Base-by-base conservation (phyloP, 53 echinoderm and acorn worm species). In the Zoroaster sp. region DNA sequence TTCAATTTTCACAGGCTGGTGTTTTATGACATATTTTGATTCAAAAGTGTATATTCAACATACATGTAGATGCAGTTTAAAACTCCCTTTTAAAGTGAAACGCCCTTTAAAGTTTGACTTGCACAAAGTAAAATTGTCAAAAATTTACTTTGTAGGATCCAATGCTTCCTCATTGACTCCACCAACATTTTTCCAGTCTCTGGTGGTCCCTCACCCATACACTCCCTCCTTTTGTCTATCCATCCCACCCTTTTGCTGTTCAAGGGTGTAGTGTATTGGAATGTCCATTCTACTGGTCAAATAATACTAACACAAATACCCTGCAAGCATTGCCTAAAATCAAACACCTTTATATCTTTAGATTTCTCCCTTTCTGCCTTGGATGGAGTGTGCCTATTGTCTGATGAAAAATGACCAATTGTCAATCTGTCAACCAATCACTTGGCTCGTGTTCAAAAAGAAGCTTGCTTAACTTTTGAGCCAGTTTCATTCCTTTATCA, bases 271-370 rank as follows among this genome's bases (percentile, higher is more conserved):
- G 71, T 31, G 85, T 85, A 46, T 85, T 21, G 85, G 85, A 85
- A 85, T 71, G 85, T 49, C 51, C 85, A 85, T 85, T 85, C 43
- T 40, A 42, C 69, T 83, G 44, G 42, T 21, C 42, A 68, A n/a
- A 42, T 69, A 68, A 31, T 47, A 13, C 31, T 72, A 38, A 38
- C 18, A 10, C 28, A 4, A 4, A 32, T 21, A n/a, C 20, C 54
- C 71, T 32, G 31, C 35, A 2, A 49, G 71, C 70, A 37, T 45
- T 51, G 85, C 32, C 15, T 44, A 69, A 20, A 63, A 44, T 83
- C 25, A 43, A 83, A 83, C 35, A 68, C 83, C 71, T 11, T 70
- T 71, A 18, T 47, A 45, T 35, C 85, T 39, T 85, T 44, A 70
- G 46, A 66, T 85, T 85, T 18, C 17, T 4, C 71, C 49, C 47